Evolutionary conservation across 2,113 vertebrate species (phyloP), one percentile per base, ranked within the genome.

Genomic region (Canis aureus): DNA sequence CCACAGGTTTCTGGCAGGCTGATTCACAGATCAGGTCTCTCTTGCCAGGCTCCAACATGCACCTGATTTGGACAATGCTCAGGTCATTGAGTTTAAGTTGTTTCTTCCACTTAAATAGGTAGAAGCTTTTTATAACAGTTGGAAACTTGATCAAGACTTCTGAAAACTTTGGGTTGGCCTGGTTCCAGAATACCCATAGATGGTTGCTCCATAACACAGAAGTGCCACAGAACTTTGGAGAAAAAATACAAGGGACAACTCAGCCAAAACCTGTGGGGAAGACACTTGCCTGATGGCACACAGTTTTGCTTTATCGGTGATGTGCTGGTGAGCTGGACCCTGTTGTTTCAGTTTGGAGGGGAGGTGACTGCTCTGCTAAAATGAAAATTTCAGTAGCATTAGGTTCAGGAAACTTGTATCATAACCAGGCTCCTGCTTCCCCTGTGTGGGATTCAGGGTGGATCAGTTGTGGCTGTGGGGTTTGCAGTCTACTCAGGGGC

Each of bases 251-350:
- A 15, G 25, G 29, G 23, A 11, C 23, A 22, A 38, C 22, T 15
- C 3, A 16, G 49, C 74, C 15, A 11, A 2, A 11, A 1, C 25
- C 71, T 2, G 0, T 0, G 43, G 10, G 81, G 23, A 32, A 5
- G 22, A 13, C 0, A 4, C 1, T 67, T 17, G 0, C 4, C 2
- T 38, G 49, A 5, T 2, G 19, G 29, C 3, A 15, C 11, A 0
- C 0, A 0, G 0, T 23, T 35, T 25, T 25, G 57, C 60, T 38
- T 35, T 16, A 11, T 88, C 27, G 22, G 3, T 29, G 8, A n/a
- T 0, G 0, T 27, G 27, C 10, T 10, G 12, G 74, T 3, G 2
- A 11, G 2, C 2, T 1, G 13, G 35, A 5, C 51, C 11, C n/a
- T 43, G 13, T 35, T 8, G 29, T 32, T 2, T 6, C 23, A 1